Conservation (phyloP, 2,888 invertebrate genomes). For the Quadroppia sp. region DNA sequence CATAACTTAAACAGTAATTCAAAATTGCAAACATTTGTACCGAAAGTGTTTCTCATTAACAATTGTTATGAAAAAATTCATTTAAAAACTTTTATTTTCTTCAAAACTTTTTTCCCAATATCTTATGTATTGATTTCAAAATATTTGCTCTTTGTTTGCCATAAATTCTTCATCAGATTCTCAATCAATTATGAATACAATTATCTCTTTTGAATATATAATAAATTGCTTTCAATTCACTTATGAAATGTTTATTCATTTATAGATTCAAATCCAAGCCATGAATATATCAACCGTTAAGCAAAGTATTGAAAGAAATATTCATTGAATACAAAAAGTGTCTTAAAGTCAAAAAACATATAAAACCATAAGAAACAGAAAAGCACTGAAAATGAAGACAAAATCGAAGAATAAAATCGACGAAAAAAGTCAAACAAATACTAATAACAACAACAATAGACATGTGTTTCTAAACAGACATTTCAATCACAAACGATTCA, state of each 20-base stretch:
- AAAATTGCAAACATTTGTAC: neutral
- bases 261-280: neutral
- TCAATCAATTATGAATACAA: no score
- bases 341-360: neutral
- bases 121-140: no score
- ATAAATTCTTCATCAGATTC: no score
- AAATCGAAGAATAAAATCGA: constrained; percentile 1
- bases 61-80: no score
- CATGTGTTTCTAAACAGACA: neutral
- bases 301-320: neutral
- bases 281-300: constrained; percentile 1
- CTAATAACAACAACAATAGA: neutral
- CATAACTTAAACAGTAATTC: neutral
- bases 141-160: no score
- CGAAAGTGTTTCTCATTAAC: no score
- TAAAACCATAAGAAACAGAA: neutral
- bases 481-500: constrained; percentile 19
- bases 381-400: neutral
- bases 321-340: neutral
- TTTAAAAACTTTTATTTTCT: no score
- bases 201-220: no score
- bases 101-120: no score
- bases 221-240: no score
- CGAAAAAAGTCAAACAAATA: neutral
- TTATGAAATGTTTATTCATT: no score